These are phyloP conservation scores for Diadema setosum DNA, from an alignment of 35 echinoderm and acorn worm species.

Conservation along the genomic window DNA sequence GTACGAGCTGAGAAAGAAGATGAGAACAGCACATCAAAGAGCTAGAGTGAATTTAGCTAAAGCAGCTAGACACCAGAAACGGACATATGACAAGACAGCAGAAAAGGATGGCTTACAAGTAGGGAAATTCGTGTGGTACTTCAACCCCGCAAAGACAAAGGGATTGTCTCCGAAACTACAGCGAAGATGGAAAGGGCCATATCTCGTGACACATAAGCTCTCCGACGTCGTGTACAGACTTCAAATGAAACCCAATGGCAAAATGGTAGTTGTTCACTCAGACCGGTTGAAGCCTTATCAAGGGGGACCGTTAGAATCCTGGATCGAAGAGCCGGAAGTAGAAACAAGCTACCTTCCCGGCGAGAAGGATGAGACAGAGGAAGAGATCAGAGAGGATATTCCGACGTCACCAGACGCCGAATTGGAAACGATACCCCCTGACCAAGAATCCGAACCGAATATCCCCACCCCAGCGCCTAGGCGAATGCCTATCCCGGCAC, in stretches of 20 bases:
- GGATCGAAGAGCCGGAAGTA: too few species aligned
- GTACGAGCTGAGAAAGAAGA: not conserved
- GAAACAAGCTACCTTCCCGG: not conserved
- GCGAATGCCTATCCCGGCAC: too few species aligned
- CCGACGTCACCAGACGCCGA: too few species aligned
- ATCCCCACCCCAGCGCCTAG: too few species aligned
- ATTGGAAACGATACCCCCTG: too few species aligned
- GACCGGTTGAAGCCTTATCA: constrained; percentile 25
- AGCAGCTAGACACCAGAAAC: not conserved
- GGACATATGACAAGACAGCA: not conserved
- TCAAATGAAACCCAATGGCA: not conserved
- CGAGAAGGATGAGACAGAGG: not conserved
- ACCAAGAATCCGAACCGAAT: too few species aligned
- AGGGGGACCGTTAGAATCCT: too few species aligned
- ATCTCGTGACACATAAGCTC: not conserved
- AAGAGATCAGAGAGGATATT: too few species aligned
- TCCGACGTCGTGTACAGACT: constrained; percentile 46
- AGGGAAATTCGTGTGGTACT: not conserved
- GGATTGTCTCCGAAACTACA: constrained; percentile 53
- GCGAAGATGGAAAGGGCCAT: constrained; percentile 36
- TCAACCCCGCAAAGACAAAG: not conserved
- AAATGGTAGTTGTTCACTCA: constrained; percentile 1
- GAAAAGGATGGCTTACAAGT: not conserved
- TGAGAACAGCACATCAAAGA: not conserved
- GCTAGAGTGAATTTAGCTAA: not conserved